These are phyloP conservation scores for Tympanoctomys barrerae DNA, from an alignment of 2,797 vertebrate genomes.

Conservation along the genomic window DNA sequence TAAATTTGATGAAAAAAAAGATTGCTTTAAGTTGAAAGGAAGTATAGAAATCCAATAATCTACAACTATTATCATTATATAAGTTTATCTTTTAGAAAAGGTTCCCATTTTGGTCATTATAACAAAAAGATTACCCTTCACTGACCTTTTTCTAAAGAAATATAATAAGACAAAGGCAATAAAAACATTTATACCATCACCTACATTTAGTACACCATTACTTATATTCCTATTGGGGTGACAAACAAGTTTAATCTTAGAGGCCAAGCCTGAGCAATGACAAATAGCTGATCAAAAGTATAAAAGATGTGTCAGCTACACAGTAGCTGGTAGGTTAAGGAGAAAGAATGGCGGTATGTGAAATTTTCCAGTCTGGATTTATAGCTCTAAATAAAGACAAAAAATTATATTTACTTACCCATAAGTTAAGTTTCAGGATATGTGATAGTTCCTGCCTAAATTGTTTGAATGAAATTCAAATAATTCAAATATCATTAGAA, in stretches of 20 bases:
- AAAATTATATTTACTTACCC: neutral
- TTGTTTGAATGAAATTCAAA: conserved; percentile 39
- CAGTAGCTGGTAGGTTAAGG: neutral
- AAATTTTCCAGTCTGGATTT: neutral
- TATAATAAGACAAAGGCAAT: neutral
- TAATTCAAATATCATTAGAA: neutral
- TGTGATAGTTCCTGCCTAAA: neutral
- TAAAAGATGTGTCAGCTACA: neutral
- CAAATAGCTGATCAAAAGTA: neutral
- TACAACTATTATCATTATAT: conserved; percentile 4
- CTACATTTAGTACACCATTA: neutral
- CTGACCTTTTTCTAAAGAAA: neutral
- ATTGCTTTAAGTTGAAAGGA: neutral
- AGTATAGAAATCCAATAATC: neutral
- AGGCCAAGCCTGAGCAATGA: neutral
- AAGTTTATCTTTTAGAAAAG: conserved; percentile 46
- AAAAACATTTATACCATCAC: neutral
- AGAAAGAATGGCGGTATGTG: neutral
- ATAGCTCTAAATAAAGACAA: neutral
- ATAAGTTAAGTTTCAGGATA: conserved; percentile 7
- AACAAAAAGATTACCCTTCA: neutral
- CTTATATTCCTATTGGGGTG: neutral
- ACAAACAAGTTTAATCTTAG: neutral
- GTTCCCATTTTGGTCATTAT: neutral
- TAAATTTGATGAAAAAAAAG: neutral